Percentiles rank a stretch among this genome's conserved stretches.
Conservation (phyloP, 2,888 invertebrate species). For the Brenthis hecate region DNA sequence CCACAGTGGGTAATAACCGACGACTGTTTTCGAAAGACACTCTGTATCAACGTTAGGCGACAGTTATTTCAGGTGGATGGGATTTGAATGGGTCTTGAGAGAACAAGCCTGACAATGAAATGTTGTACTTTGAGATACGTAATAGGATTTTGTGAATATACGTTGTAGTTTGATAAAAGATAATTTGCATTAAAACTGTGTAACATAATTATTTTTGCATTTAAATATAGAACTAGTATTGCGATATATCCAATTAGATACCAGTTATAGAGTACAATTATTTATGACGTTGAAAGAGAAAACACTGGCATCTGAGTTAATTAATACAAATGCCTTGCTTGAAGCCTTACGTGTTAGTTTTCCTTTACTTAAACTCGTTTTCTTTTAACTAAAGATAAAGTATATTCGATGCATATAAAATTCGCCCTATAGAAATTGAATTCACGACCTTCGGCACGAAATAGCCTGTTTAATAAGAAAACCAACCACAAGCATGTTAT, state of each 20-base stretch:
- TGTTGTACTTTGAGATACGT: slow-evolving; percentile 47
- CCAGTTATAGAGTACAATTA: too few relatives aligned
- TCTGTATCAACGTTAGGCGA: slow-evolving; percentile 71
- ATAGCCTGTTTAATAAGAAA: too few relatives aligned
- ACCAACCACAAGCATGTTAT: too few relatives aligned
- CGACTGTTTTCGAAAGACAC: slow-evolving; percentile 46
- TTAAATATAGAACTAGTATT: background rate
- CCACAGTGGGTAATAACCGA: slow-evolving; percentile 15
- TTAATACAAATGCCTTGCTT: too few relatives aligned
- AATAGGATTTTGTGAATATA: slow-evolving; percentile 8
- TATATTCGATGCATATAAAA: too few relatives aligned
- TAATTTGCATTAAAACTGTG: background rate
- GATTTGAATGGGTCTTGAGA: slow-evolving; percentile 62
- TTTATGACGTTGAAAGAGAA: background rate
- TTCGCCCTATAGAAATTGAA: too few relatives aligned
- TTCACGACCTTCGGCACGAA: too few relatives aligned
- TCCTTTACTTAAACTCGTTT: too few relatives aligned
- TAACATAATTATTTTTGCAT: background rate
- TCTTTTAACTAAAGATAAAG: too few relatives aligned
- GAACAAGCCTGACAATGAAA: slow-evolving; percentile 62
- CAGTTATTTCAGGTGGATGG: slow-evolving; percentile 69
- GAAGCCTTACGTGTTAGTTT: too few relatives aligned
- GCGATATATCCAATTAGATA: background rate
- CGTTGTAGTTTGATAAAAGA: background rate
- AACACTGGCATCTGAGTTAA: too few relatives aligned